These are phyloP conservation scores for Sitobion miscanthi DNA, from an alignment of 1,140 invertebrate species.

Conservation along the genomic window DNA sequence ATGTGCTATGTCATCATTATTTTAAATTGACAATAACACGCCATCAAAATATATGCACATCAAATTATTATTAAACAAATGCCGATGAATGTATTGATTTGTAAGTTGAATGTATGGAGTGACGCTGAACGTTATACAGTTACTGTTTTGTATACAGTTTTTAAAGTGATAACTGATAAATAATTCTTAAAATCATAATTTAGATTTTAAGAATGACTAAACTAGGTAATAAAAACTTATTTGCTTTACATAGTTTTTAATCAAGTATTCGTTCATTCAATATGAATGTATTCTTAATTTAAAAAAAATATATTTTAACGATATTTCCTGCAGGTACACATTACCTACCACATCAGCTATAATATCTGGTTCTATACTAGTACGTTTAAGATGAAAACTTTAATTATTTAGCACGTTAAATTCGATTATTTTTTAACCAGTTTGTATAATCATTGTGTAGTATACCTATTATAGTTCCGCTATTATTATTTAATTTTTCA, in stretches of 20 bases:
- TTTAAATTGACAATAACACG: constrained; percentile 5
- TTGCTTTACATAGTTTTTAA: too few species aligned
- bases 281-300: too few species aligned
- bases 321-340: too few species aligned
- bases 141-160: background rate
- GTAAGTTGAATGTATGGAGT: background rate
- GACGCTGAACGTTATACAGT: background rate
- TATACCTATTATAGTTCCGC: too few species aligned
- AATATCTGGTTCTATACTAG: background rate
- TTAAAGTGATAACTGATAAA: background rate
- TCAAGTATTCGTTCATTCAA: too few species aligned
- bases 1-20: background rate
- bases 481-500: background rate
- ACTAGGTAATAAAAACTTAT: background rate
- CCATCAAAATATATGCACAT: background rate
- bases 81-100: background rate
- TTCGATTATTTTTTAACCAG: background rate
- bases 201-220: background rate
- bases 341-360: background rate
- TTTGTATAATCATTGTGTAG: too few species aligned
- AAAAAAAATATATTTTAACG: too few species aligned
- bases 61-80: background rate
- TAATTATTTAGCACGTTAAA: background rate
- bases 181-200: background rate
- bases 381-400: background rate